Evolutionary conservation across 35 echinoderm and acorn worm species (phyloP).

Genomic region (Stichopus chloronotus): DNA sequence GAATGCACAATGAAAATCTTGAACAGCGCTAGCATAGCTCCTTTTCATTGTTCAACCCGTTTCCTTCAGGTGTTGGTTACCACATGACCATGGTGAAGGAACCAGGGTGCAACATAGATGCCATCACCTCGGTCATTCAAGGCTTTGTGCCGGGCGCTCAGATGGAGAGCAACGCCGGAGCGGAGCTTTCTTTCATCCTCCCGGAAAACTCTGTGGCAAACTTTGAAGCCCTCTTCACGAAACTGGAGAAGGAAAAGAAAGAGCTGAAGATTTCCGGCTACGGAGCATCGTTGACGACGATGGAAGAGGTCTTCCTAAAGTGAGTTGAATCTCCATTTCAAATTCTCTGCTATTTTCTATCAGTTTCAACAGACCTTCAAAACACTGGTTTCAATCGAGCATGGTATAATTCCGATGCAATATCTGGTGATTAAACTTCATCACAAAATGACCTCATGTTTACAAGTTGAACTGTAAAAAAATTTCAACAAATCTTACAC

Average conservation of each 20-base stretch:
- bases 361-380: not conserved
- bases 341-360: not conserved
- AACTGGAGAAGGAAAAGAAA: slow-evolving; percentile 67
- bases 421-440: no score
- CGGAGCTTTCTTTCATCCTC: slow-evolving; percentile 76
- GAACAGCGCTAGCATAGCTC: no score
- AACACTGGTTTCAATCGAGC: not conserved
- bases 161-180: slow-evolving; percentile 79
- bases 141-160: slow-evolving; percentile 54
- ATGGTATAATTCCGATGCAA: not conserved
- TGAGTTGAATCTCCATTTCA: slow-evolving; percentile 32
- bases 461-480: no score
- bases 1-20: no score
- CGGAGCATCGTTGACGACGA: slow-evolving; percentile 84
- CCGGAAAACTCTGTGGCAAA: slow-evolving; percentile 65
- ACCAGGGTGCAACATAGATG: slow-evolving; percentile 54
- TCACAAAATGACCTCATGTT: no score
- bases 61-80: slow-evolving; percentile 74
- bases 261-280: slow-evolving; percentile 76
- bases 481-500: no score
- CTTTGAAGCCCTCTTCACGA: slow-evolving; percentile 79
- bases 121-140: slow-evolving; percentile 50
- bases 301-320: slow-evolving; percentile 95
- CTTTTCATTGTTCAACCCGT: no score
- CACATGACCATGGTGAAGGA: slow-evolving; percentile 84